phyloP scores from a whole-genome alignment of 2,797 vertebrate species.

The Novumbra hubbsi region DNA sequence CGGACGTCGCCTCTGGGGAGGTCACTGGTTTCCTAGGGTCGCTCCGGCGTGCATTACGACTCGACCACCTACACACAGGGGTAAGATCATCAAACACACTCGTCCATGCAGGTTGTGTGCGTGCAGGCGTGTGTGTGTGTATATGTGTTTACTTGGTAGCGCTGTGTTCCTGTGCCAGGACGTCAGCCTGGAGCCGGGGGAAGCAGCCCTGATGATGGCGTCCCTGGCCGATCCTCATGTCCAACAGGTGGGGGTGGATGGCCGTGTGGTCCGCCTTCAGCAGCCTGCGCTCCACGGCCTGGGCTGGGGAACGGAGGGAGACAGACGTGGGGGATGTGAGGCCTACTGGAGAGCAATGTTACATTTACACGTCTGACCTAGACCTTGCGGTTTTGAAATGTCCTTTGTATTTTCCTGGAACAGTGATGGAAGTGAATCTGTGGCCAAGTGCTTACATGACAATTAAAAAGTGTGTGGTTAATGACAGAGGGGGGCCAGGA shows the following conservation, averaged over 20 bases:
- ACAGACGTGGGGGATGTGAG: not conserved
- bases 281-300: constrained; percentile 87
- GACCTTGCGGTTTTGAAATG: too few species aligned
- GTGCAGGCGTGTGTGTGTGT: not conserved
- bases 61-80: constrained; percentile 81
- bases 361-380: too few species aligned
- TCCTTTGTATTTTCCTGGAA: too few species aligned
- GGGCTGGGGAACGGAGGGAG: constrained; percentile 62
- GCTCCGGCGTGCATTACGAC: constrained; percentile 81
- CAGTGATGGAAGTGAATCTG: too few species aligned
- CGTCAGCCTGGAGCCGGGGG: constrained; percentile 91
- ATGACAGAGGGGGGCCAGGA: too few species aligned
- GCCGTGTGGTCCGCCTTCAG: constrained; percentile 95
- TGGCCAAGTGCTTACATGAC: too few species aligned
- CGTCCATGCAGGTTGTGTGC: not conserved
- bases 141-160: constrained; percentile 86
- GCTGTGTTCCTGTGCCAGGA: constrained; percentile 84
- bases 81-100: not conserved
- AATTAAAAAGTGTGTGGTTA: too few species aligned
- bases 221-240: constrained; percentile 98
- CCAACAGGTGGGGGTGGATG: constrained; percentile 94
- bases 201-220: constrained; percentile 95
- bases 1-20: constrained; percentile 76
- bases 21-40: constrained; percentile 76
- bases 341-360: constrained; percentile 44